Conservation (phyloP, 2,113 vertebrate genomes). For the Dipodomys stephensi region DNA sequence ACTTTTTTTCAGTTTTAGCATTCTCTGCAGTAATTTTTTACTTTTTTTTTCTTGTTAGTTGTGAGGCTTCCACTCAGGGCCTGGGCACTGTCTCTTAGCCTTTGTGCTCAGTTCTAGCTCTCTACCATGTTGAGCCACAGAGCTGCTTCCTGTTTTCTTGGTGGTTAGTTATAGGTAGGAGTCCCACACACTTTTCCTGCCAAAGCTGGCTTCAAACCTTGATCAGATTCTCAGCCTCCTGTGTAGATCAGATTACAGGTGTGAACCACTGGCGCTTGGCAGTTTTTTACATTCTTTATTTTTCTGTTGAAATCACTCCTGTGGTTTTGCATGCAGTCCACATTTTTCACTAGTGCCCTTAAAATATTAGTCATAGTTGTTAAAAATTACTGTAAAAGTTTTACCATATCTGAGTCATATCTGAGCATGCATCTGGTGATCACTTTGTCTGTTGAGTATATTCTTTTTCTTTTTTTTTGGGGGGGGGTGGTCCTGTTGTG, state of each 20-base stretch:
- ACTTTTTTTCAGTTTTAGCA: slow-evolving; percentile 20
- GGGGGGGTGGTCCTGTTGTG: too few relatives aligned
- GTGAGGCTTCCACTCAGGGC: too few relatives aligned
- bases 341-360: not conserved
- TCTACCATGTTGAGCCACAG: too few relatives aligned
- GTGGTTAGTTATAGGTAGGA: too few relatives aligned
- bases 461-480: not conserved
- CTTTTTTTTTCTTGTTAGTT: too few relatives aligned
- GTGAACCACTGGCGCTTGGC: not conserved
- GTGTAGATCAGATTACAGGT: too few relatives aligned
- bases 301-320: slow-evolving; percentile 34
- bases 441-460: not conserved
- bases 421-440: not conserved
- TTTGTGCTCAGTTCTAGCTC: too few relatives aligned
- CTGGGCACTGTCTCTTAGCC: too few relatives aligned
- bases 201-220: too few relatives aligned
- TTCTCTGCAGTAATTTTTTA: not conserved
- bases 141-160: too few relatives aligned
- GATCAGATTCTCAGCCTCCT: too few relatives aligned
- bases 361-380: not conserved
- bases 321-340: not conserved
- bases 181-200: too few relatives aligned
- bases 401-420: not conserved
- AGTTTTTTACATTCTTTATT: not conserved
- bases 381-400: not conserved